Percentiles rank a stretch among this genome's conserved stretches.
Evolutionary conservation across 2,888 invertebrate genomes (phyloP).

Genomic region (Drosophila siamana): DNA sequence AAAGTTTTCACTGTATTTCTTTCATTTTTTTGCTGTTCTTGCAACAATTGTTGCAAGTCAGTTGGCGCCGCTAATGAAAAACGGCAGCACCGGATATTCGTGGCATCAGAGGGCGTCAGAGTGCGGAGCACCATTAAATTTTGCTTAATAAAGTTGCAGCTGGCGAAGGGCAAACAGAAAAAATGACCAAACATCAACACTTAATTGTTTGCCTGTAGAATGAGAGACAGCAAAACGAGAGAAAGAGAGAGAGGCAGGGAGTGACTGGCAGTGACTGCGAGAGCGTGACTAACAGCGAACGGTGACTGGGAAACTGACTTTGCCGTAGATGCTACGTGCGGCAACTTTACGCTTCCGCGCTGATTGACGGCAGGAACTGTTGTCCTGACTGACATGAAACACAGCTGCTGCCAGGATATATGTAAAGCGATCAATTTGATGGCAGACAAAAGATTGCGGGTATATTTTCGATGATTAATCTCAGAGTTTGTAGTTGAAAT

Average conservation of each 20-base stretch:
- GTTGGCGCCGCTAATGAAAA: constrained; percentile 78
- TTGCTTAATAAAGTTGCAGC: constrained; percentile 82
- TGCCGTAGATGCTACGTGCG: constrained; percentile 47
- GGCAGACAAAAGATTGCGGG: constrained; percentile 1
- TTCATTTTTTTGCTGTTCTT: constrained; percentile 27
- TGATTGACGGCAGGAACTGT: constrained; percentile 50
- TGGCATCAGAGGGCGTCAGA: neutral
- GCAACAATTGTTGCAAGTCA: constrained; percentile 83
- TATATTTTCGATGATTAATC: constrained; percentile 25
- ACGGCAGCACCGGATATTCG: constrained; percentile 61
- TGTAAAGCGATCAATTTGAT: constrained; percentile 13
- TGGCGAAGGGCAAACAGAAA: constrained; percentile 54
- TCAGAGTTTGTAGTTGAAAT: neutral
- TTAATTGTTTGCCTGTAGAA: constrained; percentile 76
- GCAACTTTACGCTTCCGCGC: constrained; percentile 50
- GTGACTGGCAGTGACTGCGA: constrained; percentile 30
- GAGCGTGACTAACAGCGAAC: constrained; percentile 45
- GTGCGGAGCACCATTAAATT: constrained; percentile 70
- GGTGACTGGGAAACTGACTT: constrained; percentile 24
- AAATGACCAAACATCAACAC: constrained; percentile 82
- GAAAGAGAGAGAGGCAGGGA: constrained; percentile 12
- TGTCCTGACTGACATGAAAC: constrained; percentile 19
- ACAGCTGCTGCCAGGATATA: constrained; percentile 26
- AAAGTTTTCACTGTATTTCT: constrained; percentile 52
- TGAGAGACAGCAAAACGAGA: constrained; percentile 5